A percentile compares a stretch with the other conserved stretches of the same genome.
These are phyloP conservation scores for Chrysemys picta DNA, from an alignment of 2,113 vertebrate species.

Conservation along the genomic window DNA sequence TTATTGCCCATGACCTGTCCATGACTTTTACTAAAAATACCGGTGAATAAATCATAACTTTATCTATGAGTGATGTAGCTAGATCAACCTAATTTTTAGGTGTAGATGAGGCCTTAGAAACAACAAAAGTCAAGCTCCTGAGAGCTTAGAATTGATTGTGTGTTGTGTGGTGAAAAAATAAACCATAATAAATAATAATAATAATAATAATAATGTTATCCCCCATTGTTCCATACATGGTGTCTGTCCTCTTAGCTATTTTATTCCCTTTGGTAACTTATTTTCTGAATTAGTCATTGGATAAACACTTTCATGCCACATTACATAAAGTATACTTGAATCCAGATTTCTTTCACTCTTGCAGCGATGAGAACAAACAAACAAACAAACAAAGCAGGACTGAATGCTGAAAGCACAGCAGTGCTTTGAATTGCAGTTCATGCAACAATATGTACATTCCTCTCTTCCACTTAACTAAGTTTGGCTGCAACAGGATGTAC, in stretches of 20 bases:
- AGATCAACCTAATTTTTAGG: background rate
- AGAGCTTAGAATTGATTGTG: background rate
- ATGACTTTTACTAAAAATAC: too few species aligned
- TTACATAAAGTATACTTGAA: background rate
- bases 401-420: background rate
- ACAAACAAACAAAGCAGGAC: background rate
- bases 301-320: background rate
- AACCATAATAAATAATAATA: background rate
- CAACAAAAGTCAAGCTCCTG: background rate
- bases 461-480: rapidly evolving
- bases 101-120: background rate
- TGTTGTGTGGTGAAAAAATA: background rate
- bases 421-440: background rate
- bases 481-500: background rate
- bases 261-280: rapidly evolving
- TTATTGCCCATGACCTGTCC: too few species aligned
- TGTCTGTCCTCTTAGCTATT: rapidly evolving
- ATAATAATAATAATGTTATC: background rate
- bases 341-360: background rate
- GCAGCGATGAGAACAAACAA: background rate
- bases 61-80: background rate
- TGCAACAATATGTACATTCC: background rate
- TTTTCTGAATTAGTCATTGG: background rate
- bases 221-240: background rate
- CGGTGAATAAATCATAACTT: too few species aligned